These are phyloP conservation scores for Julus scanicus DNA, from an alignment of 2,888 invertebrate species.

Conservation along the genomic window DNA sequence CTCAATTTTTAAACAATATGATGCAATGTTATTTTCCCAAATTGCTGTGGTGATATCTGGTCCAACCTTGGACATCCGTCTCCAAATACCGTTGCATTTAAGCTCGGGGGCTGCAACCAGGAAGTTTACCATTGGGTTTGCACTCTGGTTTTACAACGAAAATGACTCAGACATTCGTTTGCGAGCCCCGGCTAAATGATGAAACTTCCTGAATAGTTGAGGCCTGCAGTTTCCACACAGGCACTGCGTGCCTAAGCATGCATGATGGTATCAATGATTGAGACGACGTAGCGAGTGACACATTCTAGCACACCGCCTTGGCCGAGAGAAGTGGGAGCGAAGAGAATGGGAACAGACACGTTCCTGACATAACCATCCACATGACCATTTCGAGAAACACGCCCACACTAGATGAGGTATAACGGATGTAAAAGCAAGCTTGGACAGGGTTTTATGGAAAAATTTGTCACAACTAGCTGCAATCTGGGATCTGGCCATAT, in stretches of 20 bases:
- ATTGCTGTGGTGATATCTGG: neutral
- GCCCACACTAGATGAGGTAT: neutral
- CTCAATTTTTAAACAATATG: too few relatives aligned
- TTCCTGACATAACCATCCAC: neutral
- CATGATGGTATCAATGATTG: neutral
- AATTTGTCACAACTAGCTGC: neutral
- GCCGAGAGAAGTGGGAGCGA: neutral
- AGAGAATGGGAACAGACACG: neutral
- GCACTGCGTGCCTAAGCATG: neutral
- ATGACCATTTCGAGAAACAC: neutral
- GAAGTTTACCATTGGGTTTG: neutral
- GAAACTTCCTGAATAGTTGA: neutral
- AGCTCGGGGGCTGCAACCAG: neutral
- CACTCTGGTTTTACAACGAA: neutral
- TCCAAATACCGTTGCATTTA: neutral
- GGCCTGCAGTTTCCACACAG: neutral
- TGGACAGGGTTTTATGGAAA: neutral
- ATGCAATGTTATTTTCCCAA: neutral
- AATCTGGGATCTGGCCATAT: neutral
- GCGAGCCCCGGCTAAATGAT: neutral
- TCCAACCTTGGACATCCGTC: neutral
- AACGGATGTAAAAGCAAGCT: neutral
- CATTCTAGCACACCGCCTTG: neutral
- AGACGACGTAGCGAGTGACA: neutral
- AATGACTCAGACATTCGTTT: neutral